A percentile compares a stretch with the other conserved stretches of the same genome.
Evolutionary conservation across 2,113 vertebrate species (phyloP).

Genomic region (Microcebus tavaratra): DNA sequence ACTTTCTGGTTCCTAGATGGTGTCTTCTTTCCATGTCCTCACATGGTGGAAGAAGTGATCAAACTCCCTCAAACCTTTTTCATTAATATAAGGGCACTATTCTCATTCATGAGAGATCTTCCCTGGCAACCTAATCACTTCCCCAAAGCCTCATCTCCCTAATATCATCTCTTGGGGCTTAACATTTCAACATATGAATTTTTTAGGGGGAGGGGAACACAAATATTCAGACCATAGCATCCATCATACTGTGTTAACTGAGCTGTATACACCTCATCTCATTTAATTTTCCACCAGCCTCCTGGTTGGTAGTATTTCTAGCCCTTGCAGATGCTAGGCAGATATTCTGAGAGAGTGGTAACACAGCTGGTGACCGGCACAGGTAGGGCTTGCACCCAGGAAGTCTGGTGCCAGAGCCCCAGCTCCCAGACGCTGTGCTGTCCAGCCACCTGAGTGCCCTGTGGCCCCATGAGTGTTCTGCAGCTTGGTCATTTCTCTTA

Average conservation of each 20-base stretch:
- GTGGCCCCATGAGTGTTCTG: fast-evolving
- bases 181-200: neutral
- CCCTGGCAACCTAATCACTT: neutral
- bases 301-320: neutral
- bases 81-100: neutral
- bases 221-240: neutral
- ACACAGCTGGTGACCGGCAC: neutral
- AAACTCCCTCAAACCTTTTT: neutral
- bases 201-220: neutral
- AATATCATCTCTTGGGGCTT: neutral
- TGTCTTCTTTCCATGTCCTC: neutral
- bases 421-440: neutral
- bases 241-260: neutral
- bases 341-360: neutral
- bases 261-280: neutral
- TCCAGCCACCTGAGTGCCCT: neutral
- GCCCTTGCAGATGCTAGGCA: neutral
- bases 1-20: neutral
- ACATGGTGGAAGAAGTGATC: neutral
- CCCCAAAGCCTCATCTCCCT: neutral
- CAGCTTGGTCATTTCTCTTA: neutral
- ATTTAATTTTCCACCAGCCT: neutral
- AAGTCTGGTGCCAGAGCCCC: neutral
- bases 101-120: neutral
- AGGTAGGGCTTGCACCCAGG: too few relatives aligned